Percentiles rank a stretch among this genome's conserved stretches.
Conservation (phyloP, 2,797 vertebrate genomes). For the Dicrostonyx torquatus region DNA sequence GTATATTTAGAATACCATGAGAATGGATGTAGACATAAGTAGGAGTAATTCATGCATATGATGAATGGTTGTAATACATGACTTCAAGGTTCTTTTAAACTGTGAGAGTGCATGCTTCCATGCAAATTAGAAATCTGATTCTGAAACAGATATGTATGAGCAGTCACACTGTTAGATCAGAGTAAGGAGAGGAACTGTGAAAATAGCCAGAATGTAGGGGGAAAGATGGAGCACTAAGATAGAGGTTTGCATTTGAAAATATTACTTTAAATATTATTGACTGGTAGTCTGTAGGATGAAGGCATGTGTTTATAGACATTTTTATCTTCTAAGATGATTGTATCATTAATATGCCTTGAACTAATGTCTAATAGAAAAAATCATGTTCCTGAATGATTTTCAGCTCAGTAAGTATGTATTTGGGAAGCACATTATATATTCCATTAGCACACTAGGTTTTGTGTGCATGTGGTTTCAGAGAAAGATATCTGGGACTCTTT, state of each 20-base stretch:
- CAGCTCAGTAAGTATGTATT: neutral
- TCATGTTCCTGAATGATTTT: neutral
- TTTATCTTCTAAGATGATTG: neutral
- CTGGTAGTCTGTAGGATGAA: neutral
- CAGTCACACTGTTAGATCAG: conserved; percentile 57
- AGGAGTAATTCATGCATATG: conserved; percentile 69
- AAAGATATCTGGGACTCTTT: neutral
- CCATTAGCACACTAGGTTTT: neutral
- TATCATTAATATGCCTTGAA: neutral
- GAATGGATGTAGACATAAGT: conserved; percentile 21
- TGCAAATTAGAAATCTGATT: conserved; percentile 49
- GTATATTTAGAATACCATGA: conserved; percentile 57
- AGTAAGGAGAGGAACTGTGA: conserved; percentile 55
- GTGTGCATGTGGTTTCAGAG: neutral
- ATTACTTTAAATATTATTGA: conserved; percentile 23
- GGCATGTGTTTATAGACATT: neutral
- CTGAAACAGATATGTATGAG: conserved; percentile 63
- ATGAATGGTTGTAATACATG: conserved; percentile 49
- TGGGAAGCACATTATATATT: neutral
- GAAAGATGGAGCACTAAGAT: conserved; percentile 17
- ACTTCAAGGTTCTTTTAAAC: conserved; percentile 67
- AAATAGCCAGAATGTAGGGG: conserved; percentile 56
- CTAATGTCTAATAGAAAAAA: neutral
- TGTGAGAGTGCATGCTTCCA: neutral
- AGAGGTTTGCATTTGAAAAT: conserved; percentile 47